Percentiles rank a stretch among this genome's conserved stretches.
Evolutionary conservation across 2,113 vertebrate species (phyloP).

Genomic region (Eulacestoma nigropectus): DNA sequence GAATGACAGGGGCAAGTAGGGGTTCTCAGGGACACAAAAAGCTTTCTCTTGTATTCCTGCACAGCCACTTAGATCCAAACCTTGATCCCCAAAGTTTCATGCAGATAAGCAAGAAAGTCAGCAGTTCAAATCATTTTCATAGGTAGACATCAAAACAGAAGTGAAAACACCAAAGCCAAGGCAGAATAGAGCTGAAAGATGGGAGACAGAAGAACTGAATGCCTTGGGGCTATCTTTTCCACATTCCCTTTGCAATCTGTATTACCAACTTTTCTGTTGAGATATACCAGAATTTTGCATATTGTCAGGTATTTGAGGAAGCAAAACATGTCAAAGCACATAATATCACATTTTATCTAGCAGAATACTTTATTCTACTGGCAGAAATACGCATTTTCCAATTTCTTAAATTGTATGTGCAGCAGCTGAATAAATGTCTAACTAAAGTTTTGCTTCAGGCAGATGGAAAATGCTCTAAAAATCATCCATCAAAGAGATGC

Average conservation of each 20-base stretch:
- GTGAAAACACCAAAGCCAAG: background rate
- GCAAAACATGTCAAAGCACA: conserved; percentile 19
- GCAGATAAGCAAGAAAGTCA: background rate
- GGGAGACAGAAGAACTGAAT: background rate
- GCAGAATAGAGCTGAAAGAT: background rate
- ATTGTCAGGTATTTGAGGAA: conserved; percentile 19
- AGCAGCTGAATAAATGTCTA: conserved; percentile 12
- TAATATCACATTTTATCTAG: background rate
- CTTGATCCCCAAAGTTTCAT: background rate
- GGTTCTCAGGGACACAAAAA: background rate
- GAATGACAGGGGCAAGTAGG: background rate
- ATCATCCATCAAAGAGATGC: background rate
- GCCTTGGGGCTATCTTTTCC: background rate
- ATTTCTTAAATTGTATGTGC: background rate
- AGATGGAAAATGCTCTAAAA: background rate
- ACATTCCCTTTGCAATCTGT: background rate
- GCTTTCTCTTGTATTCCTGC: background rate
- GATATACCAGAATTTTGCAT: background rate
- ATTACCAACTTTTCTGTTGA: background rate
- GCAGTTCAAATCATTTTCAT: background rate
- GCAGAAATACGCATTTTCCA: background rate
- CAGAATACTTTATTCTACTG: background rate
- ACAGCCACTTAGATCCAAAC: background rate
- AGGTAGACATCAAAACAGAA: background rate
- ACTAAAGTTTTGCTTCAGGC: conserved; percentile 14